These are phyloP conservation scores for Cheilosia pagana DNA, from an alignment of 2,888 invertebrate species.

Conservation along the genomic window DNA sequence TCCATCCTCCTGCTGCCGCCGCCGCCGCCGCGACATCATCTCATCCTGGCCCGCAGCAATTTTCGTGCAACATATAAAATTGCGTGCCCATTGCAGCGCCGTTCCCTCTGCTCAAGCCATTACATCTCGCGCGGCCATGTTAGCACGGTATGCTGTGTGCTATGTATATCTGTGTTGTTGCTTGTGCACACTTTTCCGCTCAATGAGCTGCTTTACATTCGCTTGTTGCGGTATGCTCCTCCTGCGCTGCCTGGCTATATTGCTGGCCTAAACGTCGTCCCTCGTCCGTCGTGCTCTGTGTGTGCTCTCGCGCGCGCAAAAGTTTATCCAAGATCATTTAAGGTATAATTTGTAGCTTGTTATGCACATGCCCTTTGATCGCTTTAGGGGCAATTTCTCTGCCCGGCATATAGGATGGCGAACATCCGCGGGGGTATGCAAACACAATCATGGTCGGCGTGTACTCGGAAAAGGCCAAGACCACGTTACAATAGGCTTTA, in stretches of 20 bases:
- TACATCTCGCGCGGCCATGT: constrained; percentile 33
- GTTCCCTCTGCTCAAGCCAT: constrained; percentile 40
- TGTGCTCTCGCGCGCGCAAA: constrained; percentile 57
- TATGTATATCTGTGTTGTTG: constrained; percentile 27
- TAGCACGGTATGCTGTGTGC: constrained; percentile 39
- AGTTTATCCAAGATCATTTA: constrained; percentile 76
- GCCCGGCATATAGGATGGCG: neutral
- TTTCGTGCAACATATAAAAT: constrained; percentile 69
- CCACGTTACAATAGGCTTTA: constrained; percentile 67
- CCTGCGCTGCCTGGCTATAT: constrained; percentile 20
- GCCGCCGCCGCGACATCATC: constrained; percentile 37
- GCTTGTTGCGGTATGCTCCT: constrained; percentile 18
- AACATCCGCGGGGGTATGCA: constrained; percentile 3
- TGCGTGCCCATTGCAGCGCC: constrained; percentile 66
- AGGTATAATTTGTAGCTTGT: constrained; percentile 77
- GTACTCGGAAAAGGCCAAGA: constrained; percentile 18
- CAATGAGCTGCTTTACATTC: constrained; percentile 15
- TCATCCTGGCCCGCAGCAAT: constrained; percentile 32
- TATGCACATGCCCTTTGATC: constrained; percentile 77
- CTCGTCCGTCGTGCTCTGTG: constrained; percentile 35
- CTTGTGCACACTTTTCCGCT: constrained; percentile 17
- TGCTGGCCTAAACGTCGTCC: constrained; percentile 62
- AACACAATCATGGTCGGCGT: constrained; percentile 47
- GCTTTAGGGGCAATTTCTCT: constrained; percentile 71
- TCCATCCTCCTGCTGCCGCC: constrained; percentile 28